phyloP scores from a whole-genome alignment of 1,140 invertebrate species.

The Nymphalis io region DNA sequence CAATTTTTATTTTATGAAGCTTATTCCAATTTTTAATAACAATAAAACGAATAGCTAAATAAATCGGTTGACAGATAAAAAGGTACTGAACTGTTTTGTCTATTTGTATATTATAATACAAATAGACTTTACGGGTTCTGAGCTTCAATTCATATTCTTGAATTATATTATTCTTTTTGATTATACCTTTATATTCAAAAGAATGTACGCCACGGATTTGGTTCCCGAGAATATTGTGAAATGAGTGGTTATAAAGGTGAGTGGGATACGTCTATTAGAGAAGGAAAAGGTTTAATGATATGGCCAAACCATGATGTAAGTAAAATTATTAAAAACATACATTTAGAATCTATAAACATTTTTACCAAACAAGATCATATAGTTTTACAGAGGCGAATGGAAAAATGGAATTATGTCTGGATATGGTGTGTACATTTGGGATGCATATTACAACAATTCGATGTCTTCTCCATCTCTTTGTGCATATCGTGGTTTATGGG shows the following conservation, averaged over 20 bases:
- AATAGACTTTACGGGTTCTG: too few relatives aligned
- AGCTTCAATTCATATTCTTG: too few relatives aligned
- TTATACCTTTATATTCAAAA: slow-evolving; percentile 40
- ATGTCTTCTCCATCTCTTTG: slow-evolving; percentile 78
- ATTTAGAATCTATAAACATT: neutral
- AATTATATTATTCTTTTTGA: too few relatives aligned
- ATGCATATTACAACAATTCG: slow-evolving; percentile 75
- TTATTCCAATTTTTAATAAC: too few relatives aligned
- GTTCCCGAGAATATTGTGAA: slow-evolving; percentile 74
- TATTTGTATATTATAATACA: too few relatives aligned
- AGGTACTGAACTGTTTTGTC: too few relatives aligned
- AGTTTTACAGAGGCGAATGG: slow-evolving; percentile 82
- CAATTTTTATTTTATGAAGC: too few relatives aligned
- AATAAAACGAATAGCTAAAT: too few relatives aligned
- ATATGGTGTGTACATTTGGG: slow-evolving; percentile 81
- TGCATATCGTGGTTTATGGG: slow-evolving; percentile 80
- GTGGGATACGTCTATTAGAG: slow-evolving; percentile 74
- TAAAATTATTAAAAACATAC: neutral
- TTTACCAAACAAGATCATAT: neutral
- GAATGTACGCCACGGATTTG: slow-evolving; percentile 77
- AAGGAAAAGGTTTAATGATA: slow-evolving; percentile 81
- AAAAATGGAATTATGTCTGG: slow-evolving; percentile 80
- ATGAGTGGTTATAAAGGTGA: slow-evolving; percentile 80
- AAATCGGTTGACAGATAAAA: too few relatives aligned
- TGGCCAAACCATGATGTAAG: slow-evolving; percentile 81